Base-by-base conservation (phyloP, 2,113 vertebrate species). In the Sander lucioperca region DNA sequence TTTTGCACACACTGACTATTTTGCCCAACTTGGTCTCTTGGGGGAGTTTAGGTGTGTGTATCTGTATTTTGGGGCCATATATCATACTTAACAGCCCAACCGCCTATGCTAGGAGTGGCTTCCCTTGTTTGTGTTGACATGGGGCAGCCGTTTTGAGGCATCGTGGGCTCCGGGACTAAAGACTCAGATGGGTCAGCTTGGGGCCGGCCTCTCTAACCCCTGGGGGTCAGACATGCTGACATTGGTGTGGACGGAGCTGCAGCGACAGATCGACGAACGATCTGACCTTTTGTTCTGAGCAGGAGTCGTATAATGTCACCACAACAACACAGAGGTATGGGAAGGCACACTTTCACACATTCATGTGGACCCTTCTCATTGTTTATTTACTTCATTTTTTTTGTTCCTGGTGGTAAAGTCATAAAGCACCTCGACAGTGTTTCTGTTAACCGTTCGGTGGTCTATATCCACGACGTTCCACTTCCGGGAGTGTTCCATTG, bases 81-180 rank as follows among this genome's bases (percentile, higher is more conserved):
- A 89, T 95, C 88, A 93, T 72, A 77, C 75, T 85, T 25, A 79
- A 59, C 74, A 65, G 77, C 33, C 45, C 64, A 53, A 53, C 67
- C 79, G 84, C 66, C 72, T 80, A 82, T 43, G 61, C 53, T 19
- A 73, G 57, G 67, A 18, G 76, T 11, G 57, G 50, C 59, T 83
- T 71, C 65, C 39, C 48, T 73, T 70, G 88, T 90, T 91, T 92
- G 80, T 87, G 84, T 92, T 88, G 83, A 88, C 81, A 74, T 62
- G 88, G 56, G 68, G 75, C 72, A 82, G 79, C 48, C 71, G 59
- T 82, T 88, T 51, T 23, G 19, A 85, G 85, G 81, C 88, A 86
- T 85, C 82, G 80, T 19, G 25, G 66, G 27, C 79, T 86, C 63
- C 19, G 13, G 67, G 83, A 58, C 72, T 53, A 47, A 70, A 79